These are phyloP conservation scores for Zosterops hypoxanthus DNA, from an alignment of 2,113 vertebrate species.

Conservation along the genomic window DNA sequence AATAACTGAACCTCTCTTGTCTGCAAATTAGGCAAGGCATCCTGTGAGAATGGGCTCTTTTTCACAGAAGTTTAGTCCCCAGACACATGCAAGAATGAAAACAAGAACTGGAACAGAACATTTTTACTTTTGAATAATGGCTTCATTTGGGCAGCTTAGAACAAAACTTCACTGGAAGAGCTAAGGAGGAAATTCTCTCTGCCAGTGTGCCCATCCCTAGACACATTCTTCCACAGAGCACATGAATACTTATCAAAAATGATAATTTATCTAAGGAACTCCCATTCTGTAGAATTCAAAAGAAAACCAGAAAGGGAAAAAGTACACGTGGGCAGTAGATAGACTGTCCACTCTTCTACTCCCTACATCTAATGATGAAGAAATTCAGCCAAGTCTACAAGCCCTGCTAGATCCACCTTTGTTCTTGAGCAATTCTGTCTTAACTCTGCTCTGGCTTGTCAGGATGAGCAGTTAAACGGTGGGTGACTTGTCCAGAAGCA, in stretches of 20 bases:
- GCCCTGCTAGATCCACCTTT: neutral
- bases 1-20: slow-evolving; percentile 56
- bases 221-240: slow-evolving; percentile 33
- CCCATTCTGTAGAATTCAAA: neutral
- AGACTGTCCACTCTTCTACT: neutral
- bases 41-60: slow-evolving; percentile 68
- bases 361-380: neutral
- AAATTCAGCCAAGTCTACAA: neutral
- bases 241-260: neutral
- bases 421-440: neutral
- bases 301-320: slow-evolving; percentile 3
- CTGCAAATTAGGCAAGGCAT: slow-evolving; percentile 57
- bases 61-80: slow-evolving; percentile 49
- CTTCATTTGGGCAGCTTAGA: slow-evolving; percentile 14
- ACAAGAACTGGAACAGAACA: slow-evolving; percentile 57
- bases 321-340: neutral
- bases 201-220: slow-evolving; percentile 52
- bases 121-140: slow-evolving; percentile 56
- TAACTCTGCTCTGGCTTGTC: neutral
- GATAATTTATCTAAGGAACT: slow-evolving; percentile 39
- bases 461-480: neutral
- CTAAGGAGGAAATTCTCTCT: slow-evolving; percentile 11
- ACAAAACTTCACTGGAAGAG: neutral
- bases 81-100: slow-evolving; percentile 53
- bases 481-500: neutral